Conservation (phyloP, 2,113 vertebrate genomes). For the Paratilapia polleni region DNA sequence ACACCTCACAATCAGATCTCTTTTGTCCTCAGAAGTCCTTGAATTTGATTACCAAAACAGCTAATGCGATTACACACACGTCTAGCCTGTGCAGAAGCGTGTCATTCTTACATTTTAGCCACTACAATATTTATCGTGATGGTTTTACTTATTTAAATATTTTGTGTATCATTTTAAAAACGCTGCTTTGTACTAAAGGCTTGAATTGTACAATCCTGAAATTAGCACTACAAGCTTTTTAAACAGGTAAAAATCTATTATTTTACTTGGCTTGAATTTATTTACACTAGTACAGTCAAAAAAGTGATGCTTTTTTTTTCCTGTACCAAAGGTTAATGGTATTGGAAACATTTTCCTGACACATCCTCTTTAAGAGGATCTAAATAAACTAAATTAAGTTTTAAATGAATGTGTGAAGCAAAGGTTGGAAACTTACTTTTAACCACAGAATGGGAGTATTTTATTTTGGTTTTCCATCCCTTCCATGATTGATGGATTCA, state of each 20-base stretch:
- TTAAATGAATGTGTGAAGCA: neutral
- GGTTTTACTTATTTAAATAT: conserved; percentile 70
- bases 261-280: conserved; percentile 45
- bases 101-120: conserved; percentile 56
- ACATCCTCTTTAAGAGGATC: conserved; percentile 29
- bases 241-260: conserved; percentile 13
- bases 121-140: conserved; percentile 73
- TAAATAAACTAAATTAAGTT: neutral
- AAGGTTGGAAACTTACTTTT: conserved; percentile 5
- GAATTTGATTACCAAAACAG: conserved; percentile 16
- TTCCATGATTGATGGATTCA: neutral
- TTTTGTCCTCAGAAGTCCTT: conserved; percentile 17
- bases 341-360: conserved; percentile 25
- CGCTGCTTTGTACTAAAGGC: conserved; percentile 59
- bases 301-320: neutral
- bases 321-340: conserved; percentile 55
- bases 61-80: neutral
- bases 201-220: conserved; percentile 44
- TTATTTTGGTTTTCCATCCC: conserved; percentile 15
- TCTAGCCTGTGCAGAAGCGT: conserved; percentile 30
- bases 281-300: conserved; percentile 42
- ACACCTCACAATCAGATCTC: conserved; percentile 14
- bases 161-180: conserved; percentile 41
- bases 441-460: neutral
- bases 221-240: conserved; percentile 49